These are phyloP conservation scores for Thunnus albacares DNA, from an alignment of 2,797 vertebrate species.

Conservation along the genomic window DNA sequence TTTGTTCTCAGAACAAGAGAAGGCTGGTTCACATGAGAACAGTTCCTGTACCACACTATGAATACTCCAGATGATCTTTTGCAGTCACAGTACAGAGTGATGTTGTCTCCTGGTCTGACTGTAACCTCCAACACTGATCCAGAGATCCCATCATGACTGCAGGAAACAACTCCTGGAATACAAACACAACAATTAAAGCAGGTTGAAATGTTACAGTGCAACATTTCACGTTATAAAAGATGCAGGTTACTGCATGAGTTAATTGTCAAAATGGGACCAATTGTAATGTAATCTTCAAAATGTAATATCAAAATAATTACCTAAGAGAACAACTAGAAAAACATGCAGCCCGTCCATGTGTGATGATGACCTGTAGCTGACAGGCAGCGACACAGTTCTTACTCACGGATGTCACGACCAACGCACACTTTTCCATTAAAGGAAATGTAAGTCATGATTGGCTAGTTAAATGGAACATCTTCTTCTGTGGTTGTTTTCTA, in stretches of 20 bases:
- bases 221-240: not conserved
- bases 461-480: slow-evolving; percentile 38
- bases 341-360: slow-evolving; percentile 19
- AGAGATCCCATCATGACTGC: slow-evolving; percentile 4
- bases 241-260: too few relatives aligned
- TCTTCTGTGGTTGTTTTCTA: slow-evolving; percentile 5
- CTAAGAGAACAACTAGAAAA: slow-evolving; percentile 18
- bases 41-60: slow-evolving; percentile 67
- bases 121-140: slow-evolving; percentile 21
- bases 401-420: not conserved
- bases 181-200: not conserved
- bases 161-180: slow-evolving; percentile 43
- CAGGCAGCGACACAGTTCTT: not conserved
- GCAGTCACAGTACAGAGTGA: slow-evolving; percentile 69
- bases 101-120: slow-evolving; percentile 56
- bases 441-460: slow-evolving; percentile 12
- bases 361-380: not conserved
- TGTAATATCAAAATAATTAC: slow-evolving; percentile 16
- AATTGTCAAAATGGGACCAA: not conserved
- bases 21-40: slow-evolving; percentile 63
- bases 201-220: not conserved
- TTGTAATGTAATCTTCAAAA: not conserved
- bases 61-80: accelerated
- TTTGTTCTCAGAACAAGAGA: slow-evolving; percentile 28
- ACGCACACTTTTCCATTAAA: slow-evolving; percentile 10